Base-by-base conservation (phyloP, 2,113 vertebrate genomes). In the Percina caprodes region DNA sequence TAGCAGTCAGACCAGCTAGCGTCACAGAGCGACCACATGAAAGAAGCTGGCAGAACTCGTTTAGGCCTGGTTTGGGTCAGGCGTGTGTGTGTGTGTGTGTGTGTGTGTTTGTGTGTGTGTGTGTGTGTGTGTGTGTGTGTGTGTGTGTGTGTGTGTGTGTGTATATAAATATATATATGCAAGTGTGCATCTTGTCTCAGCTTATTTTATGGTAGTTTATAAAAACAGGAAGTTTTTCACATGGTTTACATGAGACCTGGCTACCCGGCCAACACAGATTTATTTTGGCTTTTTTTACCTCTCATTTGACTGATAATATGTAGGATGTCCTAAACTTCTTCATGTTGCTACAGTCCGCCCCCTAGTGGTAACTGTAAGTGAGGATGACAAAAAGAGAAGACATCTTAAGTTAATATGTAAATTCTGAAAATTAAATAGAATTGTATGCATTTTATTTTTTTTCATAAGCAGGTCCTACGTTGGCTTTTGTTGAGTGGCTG, bases 141-240 rank as follows among this genome's bases (percentile, higher is more conserved):
- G 19, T 6, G 70, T 30, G 62, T 84, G 51, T 73, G 63, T 59
- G 45, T 74, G 45, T 77, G 79, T n/a, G n/a, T n/a, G n/a, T n/a
- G n/a, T n/a, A n/a, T n/a, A n/a, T n/a, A n/a, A n/a, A n/a, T n/a
- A n/a, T n/a, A n/a, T n/a, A n/a, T n/a, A n/a, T n/a, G n/a, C n/a
- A n/a, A n/a, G n/a, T n/a, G 69, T 82, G 78, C 35, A 78, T 85
- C 58, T 84, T 59, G 58, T 82, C 81, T 81, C 46, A 7, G 83
- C 80, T 84, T 86, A 89, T 91, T 92, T 87, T 87, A 86, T 87
- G 78, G 82, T 86, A 90, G 84, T 90, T 90, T 87, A 77, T 77
- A 73, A 93, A 94, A 95, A 94, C 92, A 93, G 92, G 93, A 94
- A 94, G 89, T 93, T 81, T 86, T 86, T 78, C 92, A 91, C 90